Evolutionary conservation across 2,113 vertebrate species (phyloP).

Genomic region (Suncus etruscus): DNA sequence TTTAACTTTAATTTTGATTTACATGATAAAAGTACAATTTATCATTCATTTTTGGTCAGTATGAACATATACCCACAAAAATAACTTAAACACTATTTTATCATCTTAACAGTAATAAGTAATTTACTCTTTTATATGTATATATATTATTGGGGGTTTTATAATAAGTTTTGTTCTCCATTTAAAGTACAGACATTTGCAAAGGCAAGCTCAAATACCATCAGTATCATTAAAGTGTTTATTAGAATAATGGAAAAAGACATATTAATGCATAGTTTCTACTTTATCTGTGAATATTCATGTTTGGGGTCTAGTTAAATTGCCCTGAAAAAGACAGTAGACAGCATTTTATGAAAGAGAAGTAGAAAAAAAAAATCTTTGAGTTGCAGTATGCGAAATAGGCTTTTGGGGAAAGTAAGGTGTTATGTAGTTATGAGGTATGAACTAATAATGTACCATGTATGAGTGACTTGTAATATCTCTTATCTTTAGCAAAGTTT

Average conservation of each 20-base stretch:
- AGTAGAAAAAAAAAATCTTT: background rate
- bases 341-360: background rate
- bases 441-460: background rate
- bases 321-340: background rate
- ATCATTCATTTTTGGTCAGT: background rate
- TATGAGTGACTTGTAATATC: background rate
- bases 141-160: too few species aligned
- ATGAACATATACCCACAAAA: background rate
- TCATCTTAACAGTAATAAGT: background rate
- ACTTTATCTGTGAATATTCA: background rate
- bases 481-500: background rate
- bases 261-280: background rate
- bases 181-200: background rate
- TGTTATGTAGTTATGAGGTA: accelerated
- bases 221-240: background rate
- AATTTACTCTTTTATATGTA: background rate
- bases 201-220: conserved; percentile 23
- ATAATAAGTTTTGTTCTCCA: background rate
- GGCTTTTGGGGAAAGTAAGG: background rate
- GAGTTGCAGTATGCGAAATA: background rate
- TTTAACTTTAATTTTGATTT: background rate
- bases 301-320: background rate
- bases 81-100: background rate
- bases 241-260: background rate
- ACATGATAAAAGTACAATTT: background rate